Percentiles rank a stretch among this genome's conserved stretches.
phyloP scores from a whole-genome alignment of 2,797 vertebrate species.

The Lithobates pipiens region DNA sequence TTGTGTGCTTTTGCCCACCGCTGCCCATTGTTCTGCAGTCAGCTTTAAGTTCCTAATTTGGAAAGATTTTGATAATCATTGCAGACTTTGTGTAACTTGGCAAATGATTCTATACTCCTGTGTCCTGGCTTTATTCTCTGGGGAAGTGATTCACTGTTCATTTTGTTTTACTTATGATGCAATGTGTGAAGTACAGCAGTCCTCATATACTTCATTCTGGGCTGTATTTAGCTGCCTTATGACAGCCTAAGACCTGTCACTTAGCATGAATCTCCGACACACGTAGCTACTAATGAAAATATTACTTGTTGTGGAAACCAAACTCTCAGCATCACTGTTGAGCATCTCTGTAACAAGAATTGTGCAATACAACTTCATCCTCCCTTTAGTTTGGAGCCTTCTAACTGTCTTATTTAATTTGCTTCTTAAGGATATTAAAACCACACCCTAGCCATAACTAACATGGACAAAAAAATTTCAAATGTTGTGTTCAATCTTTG shows the following conservation, averaged over 20 bases:
- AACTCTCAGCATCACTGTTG: not conserved
- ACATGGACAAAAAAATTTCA: too few species aligned
- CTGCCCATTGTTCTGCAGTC: conserved; percentile 28
- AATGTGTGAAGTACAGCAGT: conserved; percentile 18
- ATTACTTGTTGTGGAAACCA: conserved; percentile 5
- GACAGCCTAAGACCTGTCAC: not conserved
- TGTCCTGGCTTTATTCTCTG: conserved; percentile 1
- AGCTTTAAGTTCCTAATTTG: conserved; percentile 44
- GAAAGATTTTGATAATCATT: conserved; percentile 34
- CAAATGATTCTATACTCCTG: conserved; percentile 26
- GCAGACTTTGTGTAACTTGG: conserved; percentile 39
- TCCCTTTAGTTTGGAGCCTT: not conserved
- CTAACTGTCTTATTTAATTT: not conserved
- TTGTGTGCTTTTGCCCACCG: conserved; percentile 3
- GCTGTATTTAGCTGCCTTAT: not conserved
- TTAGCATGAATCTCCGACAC: too few species aligned
- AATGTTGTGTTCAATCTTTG: too few species aligned
- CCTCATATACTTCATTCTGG: conserved; percentile 9
- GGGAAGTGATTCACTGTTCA: conserved; percentile 38
- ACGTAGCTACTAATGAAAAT: not conserved
- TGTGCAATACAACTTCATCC: not conserved
- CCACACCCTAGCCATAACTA: not conserved
- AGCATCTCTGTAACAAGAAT: not conserved
- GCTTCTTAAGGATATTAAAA: not conserved
- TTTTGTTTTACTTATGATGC: conserved; percentile 32